phyloP scores from a whole-genome alignment of 2,113 vertebrate genomes.

The Cyprinus carpio region DNA sequence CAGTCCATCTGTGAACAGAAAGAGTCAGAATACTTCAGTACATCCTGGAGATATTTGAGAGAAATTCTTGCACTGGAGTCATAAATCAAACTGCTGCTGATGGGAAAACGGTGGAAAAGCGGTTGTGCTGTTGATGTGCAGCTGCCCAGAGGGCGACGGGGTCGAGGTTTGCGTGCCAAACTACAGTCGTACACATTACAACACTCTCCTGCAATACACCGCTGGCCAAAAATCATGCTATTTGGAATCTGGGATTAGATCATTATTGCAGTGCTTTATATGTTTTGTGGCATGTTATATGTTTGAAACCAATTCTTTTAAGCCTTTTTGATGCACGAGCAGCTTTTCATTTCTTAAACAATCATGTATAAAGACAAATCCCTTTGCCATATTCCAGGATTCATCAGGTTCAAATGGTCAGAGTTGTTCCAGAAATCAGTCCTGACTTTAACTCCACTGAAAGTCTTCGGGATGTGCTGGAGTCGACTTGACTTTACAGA shows the following conservation, averaged over 20 bases:
- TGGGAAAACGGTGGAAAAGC: neutral
- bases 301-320: too few relatives aligned
- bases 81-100: neutral
- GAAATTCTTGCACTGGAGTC: neutral
- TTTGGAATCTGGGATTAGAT: neutral
- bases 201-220: neutral
- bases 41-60: neutral
- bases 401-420: too few relatives aligned
- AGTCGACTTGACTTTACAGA: too few relatives aligned
- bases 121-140: neutral
- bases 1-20: too few relatives aligned
- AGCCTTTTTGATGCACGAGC: too few relatives aligned
- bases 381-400: too few relatives aligned
- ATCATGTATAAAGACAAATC: too few relatives aligned
- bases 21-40: neutral
- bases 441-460: too few relatives aligned
- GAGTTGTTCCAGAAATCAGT: too few relatives aligned
- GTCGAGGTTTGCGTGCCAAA: neutral
- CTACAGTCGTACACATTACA: neutral
- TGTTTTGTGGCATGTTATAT: too few relatives aligned
- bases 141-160: neutral
- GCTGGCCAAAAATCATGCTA: neutral
- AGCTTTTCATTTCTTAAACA: too few relatives aligned
- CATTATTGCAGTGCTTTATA: neutral
- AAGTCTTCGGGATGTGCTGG: too few relatives aligned